Evolutionary conservation across 2,888 invertebrate genomes (phyloP), one percentile per base, ranked within the genome.

Genomic region (Pycnomerus fuliginosus): DNA sequence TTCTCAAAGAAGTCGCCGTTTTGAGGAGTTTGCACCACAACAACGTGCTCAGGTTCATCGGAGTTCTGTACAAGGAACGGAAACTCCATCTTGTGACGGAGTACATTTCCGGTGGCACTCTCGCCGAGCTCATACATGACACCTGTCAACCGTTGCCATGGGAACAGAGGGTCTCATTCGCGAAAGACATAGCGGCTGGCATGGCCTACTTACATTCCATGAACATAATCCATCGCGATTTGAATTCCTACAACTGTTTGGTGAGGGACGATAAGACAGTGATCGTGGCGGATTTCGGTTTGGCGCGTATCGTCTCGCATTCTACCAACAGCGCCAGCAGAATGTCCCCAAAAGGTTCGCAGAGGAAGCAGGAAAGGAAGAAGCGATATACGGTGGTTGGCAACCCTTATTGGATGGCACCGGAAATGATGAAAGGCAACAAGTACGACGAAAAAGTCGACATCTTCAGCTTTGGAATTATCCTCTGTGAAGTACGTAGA

Each of bases 321-420:
- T 71, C 55, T 49, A 74, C 54, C 48, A 74, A 54, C 37, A 64
- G 61, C 30, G 60, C 59, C 3, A 52, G 62, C 33, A 53, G 68
- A 37, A 50, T 67, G 13, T 65, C 67, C 11, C 64, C 66, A 5
- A 65, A 64, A 28, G 62, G 53, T 25, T 48, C 55, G 3, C 35
- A 22, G 11, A 35, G 22, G 7, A 38, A 20, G 13, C 61, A 85
- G 46, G 82, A 86, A 58, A 75, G 92, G 0, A 80, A 90, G 56
- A 94, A 94, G 67, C 78, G 95, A 8, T 95, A 95, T 70, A 96
- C 95, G 0, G 94, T 96, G 16, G 96, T 96, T 0, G 96, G 96
- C 1, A 95, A 93, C 77, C 95, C 96, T 1, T 96, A 94, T 72
- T 96, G 95, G 94, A 96, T 96, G 96, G 96, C 96, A 0, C 96